Percentiles rank a stretch among this genome's conserved stretches.
phyloP scores from a whole-genome alignment of 1,140 invertebrate species.

The Drosophila malerkotliana region DNA sequence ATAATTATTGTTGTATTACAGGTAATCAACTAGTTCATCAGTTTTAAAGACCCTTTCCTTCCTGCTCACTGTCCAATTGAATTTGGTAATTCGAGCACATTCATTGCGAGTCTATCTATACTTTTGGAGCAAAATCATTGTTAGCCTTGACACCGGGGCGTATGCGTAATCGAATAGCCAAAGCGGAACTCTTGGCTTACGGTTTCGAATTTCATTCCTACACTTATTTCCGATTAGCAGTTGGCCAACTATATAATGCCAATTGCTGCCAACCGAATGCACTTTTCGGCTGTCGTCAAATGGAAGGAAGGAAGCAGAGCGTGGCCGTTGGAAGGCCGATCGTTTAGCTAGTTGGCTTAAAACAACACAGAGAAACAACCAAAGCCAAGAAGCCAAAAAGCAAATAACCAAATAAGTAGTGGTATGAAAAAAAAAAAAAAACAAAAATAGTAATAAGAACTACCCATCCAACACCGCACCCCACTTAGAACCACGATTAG shows the following conservation, averaged over 20 bases:
- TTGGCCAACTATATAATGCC: constrained; percentile 8
- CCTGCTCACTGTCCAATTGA: constrained; percentile 4
- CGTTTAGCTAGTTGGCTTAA: constrained; percentile 17
- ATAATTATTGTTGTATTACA: background rate
- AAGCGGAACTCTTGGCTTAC: constrained; percentile 27
- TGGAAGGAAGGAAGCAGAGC: constrained; percentile 58
- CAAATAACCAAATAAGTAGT: background rate
- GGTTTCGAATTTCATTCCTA: background rate
- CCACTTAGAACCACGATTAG: constrained; percentile 52
- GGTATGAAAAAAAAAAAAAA: too few species aligned
- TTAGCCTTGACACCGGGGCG: constrained; percentile 61
- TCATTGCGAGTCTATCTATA: constrained; percentile 18
- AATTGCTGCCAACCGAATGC: constrained; percentile 6
- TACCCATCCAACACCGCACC: constrained; percentile 26
- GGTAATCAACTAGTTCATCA: background rate
- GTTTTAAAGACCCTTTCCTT: background rate
- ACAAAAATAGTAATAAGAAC: background rate
- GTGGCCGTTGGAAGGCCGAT: constrained; percentile 60
- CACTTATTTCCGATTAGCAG: constrained; percentile 25
- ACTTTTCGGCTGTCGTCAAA: constrained; percentile 62
- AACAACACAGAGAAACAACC: background rate
- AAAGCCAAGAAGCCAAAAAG: background rate
- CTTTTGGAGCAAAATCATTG: constrained; percentile 45
- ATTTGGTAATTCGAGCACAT: constrained; percentile 17
- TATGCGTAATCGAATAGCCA: constrained; percentile 51